Conservation (phyloP, 2,113 vertebrate genomes). For the Microcebus tavaratra region DNA sequence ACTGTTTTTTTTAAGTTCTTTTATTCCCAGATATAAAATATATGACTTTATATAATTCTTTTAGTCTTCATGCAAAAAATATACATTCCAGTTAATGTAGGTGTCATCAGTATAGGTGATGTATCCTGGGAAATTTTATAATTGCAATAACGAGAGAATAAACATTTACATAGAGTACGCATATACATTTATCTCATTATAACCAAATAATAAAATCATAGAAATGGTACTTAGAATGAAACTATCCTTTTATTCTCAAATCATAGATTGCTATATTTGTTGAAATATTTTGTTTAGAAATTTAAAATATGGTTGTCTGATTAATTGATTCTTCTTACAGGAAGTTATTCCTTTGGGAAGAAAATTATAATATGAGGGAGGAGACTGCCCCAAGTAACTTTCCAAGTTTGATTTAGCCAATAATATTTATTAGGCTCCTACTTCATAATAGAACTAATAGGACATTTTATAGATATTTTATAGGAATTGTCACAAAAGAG, state of each 20-base stretch:
- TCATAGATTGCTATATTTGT: slow-evolving; percentile 12
- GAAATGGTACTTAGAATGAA: background rate
- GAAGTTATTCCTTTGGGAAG: background rate
- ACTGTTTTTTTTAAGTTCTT: background rate
- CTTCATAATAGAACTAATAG: background rate
- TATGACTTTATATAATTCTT: background rate
- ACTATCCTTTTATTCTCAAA: background rate
- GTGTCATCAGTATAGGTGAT: background rate
- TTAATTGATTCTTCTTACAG: slow-evolving; percentile 22
- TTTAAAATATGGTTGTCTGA: background rate
- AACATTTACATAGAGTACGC: slow-evolving; percentile 24
- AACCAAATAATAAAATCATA: slow-evolving; percentile 6
- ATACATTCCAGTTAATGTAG: slow-evolving; percentile 32
- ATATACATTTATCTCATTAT: slow-evolving; percentile 27
- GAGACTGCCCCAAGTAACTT: slow-evolving; percentile 10
- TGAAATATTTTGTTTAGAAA: slow-evolving; percentile 37
- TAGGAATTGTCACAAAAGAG: background rate
- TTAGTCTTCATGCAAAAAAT: background rate
- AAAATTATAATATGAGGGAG: background rate
- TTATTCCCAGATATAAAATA: slow-evolving; percentile 39
- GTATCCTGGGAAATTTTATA: slow-evolving; percentile 14
- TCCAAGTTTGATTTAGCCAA: background rate
- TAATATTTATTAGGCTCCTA: background rate
- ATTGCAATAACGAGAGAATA: slow-evolving; percentile 13
- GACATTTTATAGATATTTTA: background rate